Percentiles rank a stretch among this genome's conserved stretches.
Evolutionary conservation across 2,113 vertebrate species (phyloP).

Genomic region (Charadrius vociferus): DNA sequence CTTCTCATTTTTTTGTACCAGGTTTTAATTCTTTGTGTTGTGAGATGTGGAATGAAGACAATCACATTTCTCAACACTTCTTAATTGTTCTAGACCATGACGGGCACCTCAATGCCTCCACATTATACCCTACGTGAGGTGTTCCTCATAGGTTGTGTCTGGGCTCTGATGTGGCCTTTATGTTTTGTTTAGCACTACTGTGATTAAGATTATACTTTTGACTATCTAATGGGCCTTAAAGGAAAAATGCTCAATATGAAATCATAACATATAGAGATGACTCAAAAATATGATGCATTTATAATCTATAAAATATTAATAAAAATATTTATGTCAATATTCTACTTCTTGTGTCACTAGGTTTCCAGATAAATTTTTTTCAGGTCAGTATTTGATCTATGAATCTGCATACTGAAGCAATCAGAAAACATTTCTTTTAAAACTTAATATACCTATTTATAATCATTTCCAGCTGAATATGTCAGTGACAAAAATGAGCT

Average conservation of each 20-base stretch:
- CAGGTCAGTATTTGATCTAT: background rate
- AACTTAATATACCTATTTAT: background rate
- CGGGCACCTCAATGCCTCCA: background rate
- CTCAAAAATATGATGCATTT: background rate
- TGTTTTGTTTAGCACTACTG: background rate
- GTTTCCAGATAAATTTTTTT: background rate
- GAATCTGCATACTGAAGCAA: background rate
- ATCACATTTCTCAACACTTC: background rate
- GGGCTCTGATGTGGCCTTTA: background rate
- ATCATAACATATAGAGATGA: background rate
- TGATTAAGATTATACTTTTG: background rate
- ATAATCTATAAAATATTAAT: background rate
- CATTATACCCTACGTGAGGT: background rate
- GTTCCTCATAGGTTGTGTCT: background rate
- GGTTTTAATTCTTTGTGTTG: background rate
- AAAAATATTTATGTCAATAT: background rate
- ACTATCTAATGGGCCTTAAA: background rate
- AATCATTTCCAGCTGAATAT: background rate
- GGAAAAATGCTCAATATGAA: background rate
- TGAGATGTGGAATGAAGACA: background rate
- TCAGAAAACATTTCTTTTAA: background rate
- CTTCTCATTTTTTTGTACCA: background rate
- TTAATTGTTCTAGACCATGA: background rate
- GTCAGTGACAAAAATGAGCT: background rate
- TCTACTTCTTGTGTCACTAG: background rate